Evolutionary conservation across 2,113 vertebrate species (phyloP).

Genomic region (Ellobius talpinus): DNA sequence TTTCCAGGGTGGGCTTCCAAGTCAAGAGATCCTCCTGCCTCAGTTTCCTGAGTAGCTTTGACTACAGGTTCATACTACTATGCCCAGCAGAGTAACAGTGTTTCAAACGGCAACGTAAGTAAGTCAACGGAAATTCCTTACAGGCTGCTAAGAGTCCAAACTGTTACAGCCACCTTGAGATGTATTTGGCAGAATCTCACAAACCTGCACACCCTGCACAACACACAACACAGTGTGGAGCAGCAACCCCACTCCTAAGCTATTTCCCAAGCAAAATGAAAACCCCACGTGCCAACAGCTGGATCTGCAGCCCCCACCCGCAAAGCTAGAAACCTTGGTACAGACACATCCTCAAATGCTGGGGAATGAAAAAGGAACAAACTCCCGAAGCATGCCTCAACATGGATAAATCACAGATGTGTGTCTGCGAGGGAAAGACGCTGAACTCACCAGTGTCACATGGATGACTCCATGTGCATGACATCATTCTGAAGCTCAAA

Average conservation of each 20-base stretch:
- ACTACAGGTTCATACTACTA: background rate
- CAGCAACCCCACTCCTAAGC: background rate
- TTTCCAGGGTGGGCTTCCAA: background rate
- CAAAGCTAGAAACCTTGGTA: background rate
- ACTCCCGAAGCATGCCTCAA: background rate
- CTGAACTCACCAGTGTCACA: background rate
- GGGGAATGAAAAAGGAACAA: background rate
- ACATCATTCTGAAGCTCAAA: slow-evolving; percentile 13
- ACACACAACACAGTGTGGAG: background rate
- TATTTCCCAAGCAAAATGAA: slow-evolving; percentile 25
- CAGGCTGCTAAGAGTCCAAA: background rate
- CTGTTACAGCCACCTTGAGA: background rate
- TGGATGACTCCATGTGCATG: background rate
- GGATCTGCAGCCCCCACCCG: background rate
- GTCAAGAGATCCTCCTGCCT: background rate
- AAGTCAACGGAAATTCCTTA: background rate
- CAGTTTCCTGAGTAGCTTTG: background rate
- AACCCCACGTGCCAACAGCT: background rate
- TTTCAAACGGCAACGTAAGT: background rate
- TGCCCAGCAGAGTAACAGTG: background rate
- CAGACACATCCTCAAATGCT: background rate
- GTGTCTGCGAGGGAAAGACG: background rate
- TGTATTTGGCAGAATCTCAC: background rate
- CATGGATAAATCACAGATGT: background rate
- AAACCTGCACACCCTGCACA: background rate